Base-by-base conservation (phyloP, 1,140 invertebrate genomes). In the Heliconius hermathena region DNA sequence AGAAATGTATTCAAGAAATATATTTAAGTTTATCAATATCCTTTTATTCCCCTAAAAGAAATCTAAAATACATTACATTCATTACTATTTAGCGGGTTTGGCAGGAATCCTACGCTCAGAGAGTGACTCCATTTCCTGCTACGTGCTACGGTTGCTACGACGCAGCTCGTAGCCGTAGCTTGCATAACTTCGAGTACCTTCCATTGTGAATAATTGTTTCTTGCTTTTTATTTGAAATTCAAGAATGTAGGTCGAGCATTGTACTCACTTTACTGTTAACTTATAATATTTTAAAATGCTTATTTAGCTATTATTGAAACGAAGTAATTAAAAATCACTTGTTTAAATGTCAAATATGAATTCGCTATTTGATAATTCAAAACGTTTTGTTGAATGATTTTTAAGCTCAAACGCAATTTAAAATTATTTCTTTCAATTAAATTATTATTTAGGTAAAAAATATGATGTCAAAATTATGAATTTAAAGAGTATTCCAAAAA, bases 121-220 rank as follows among this genome's bases (percentile, higher is more conserved):
- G 87, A 89, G 89, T 88, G 89, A 91, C 88, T 93, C 88, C 85
- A 90, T 92, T 92, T 91, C 87, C 89, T 88, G 87, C 84, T 87
- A 92, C 91, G 89, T 90, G 91, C 87, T 88, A 90, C 88, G 88
- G 85, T 88, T 83, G 84, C 89, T 90, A 91, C 88, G 84, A 46
- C 86, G 87, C 89, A 90, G 88, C 85, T 79, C 85, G 86, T 84
- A 87, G 87, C 81, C 82, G 81, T 86, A 89, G 85, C 83, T 85
- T 84, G 78, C 83, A 85, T 82, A 85, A 85, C 85, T 84, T 84
- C 82, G 81, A 90, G 86, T 87, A 83, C 85, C 83, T 89, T 88
- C 80, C 83, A 87, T 91, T 88, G 85, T 88, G 86, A 88, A 89
- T 89, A 89, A 91, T 88, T 91, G 84, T 88, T 90, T 83, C 82